Evolutionary conservation across 2,888 invertebrate genomes (phyloP).

Genomic region (Hypselothyrea guttata): DNA sequence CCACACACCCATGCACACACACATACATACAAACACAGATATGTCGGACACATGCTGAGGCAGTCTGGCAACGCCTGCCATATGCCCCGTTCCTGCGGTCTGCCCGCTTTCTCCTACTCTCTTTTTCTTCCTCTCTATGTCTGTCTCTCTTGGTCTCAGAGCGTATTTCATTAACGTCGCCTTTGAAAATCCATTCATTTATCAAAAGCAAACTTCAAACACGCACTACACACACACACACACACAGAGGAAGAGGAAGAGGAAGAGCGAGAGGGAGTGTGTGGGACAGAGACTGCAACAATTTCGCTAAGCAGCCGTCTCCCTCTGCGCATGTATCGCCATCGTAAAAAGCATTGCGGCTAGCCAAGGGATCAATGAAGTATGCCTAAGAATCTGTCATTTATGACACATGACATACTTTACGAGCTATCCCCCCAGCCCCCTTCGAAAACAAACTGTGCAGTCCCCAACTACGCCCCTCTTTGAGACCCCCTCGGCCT

Average conservation of each 20-base stretch:
- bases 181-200: conserved; percentile 75
- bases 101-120: not conserved
- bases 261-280: conserved; percentile 18
- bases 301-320: conserved; percentile 37
- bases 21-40: not conserved
- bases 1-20: conserved; percentile 1
- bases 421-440: conserved; percentile 40
- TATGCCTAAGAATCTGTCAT: conserved; percentile 78
- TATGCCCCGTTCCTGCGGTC: not conserved
- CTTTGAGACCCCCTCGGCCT: not conserved
- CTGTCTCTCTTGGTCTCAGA: conserved; percentile 46
- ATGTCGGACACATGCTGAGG: conserved; percentile 22
- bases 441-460: not conserved
- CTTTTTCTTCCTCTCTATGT: conserved; percentile 1
- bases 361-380: conserved; percentile 71
- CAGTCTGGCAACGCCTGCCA: conserved; percentile 5
- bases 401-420: conserved; percentile 78
- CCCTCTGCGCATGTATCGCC: conserved; percentile 12
- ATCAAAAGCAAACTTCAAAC: conserved; percentile 75
- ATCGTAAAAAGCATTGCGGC: conserved; percentile 63
- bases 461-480: not conserved
- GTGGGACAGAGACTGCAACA: conserved; percentile 63
- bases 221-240: conserved; percentile 43
- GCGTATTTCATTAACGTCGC: conserved; percentile 74
- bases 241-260: conserved; percentile 14